phyloP scores from a whole-genome alignment of 2,888 invertebrate species.

The Malacosoma neustria region DNA sequence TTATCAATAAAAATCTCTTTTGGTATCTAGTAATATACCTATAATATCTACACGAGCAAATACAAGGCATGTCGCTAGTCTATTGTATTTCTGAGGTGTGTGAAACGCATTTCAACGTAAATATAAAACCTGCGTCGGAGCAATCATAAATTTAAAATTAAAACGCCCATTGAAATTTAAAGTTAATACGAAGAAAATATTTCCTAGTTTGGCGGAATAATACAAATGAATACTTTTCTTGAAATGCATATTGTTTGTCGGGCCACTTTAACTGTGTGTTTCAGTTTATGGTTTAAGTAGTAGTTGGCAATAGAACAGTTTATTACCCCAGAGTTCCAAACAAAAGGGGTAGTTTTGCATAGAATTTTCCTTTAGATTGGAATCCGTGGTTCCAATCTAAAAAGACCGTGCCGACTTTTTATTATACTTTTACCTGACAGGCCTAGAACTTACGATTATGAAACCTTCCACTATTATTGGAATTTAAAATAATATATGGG shows the following conservation, averaged over 20 bases:
- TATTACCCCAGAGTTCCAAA: background rate
- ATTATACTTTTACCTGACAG: background rate
- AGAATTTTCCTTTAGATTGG: too few relatives aligned
- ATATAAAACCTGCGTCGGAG: too few relatives aligned
- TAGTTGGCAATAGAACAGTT: background rate
- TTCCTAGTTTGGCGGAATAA: background rate
- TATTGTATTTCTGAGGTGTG: too few relatives aligned
- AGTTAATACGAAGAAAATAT: background rate
- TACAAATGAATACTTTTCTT: background rate
- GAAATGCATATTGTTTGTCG: background rate
- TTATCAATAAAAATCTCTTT: too few relatives aligned
- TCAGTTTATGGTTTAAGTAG: constrained; percentile 3
- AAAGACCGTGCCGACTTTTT: background rate
- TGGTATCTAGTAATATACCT: too few relatives aligned
- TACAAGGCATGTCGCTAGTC: too few relatives aligned
- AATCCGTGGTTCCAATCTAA: background rate
- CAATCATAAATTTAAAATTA: too few relatives aligned
- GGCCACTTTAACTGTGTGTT: background rate
- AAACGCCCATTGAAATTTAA: too few relatives aligned
- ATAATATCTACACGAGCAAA: too few relatives aligned
- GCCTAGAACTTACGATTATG: background rate
- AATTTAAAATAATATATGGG: too few relatives aligned
- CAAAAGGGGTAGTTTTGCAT: background rate
- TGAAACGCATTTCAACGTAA: too few relatives aligned
- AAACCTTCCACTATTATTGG: too few relatives aligned